Base-by-base conservation (phyloP, 2,888 invertebrate genomes). In the Coecobrya sp. region DNA sequence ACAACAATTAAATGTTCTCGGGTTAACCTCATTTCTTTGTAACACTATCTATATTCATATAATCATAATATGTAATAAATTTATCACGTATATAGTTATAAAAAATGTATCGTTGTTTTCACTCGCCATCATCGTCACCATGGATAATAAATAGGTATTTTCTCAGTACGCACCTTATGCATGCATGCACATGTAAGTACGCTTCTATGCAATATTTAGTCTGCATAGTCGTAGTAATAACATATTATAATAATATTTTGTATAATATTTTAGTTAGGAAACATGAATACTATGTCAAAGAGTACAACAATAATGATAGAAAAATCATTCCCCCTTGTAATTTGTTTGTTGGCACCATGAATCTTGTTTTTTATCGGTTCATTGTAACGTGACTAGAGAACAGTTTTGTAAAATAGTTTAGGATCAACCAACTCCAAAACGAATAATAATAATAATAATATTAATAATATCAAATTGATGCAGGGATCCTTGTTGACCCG, bases 301-400 rank as follows among this genome's bases (percentile, higher is more conserved):
- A 81, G 22, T 81, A 81, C 30, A 52, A 52, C 55, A 81, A 81
- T 25, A 81, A 30, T 19, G 45, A 55, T 81, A 81, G 79, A 49
- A 55, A 79, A 55, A 52, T 13, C 16, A 7, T 55, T 81, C 16
- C 10, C 25, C 52, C 25, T 49, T 73, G 36, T 65, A 11, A 1
- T 68, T 25, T 68, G 68, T 59, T 45, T 73, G 55, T 81, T 81
- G 79, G 79, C 79, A 81, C 79, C 79, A 27, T 52, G 79, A 81
- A 81, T 81, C 49, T n/a, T 73, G 42, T 81, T 81, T 81, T 81
- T 52, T 30, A 81, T 81, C 25, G 52, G 55, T 81, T 81, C 73
- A 45, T 42, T 45, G 42, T 73, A 25, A 42, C 4, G 16, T 27
- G 68, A 27, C 16, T 68, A 68, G 30, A 68, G 8, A 68, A 68